Evolutionary conservation across 2,888 invertebrate species (phyloP).

Genomic region (Atethmia centrago): DNA sequence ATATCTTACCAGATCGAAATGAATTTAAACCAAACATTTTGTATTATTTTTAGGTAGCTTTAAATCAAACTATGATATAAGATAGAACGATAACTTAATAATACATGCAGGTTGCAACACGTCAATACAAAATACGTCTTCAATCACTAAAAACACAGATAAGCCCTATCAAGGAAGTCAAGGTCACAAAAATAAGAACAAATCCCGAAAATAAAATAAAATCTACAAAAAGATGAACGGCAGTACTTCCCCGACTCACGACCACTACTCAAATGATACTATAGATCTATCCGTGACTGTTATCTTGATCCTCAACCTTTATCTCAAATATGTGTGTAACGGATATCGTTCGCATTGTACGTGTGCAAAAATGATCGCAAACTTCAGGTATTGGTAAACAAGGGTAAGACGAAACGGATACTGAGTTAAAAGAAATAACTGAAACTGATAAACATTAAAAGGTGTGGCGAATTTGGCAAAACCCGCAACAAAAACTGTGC

Average conservation of each 20-base stretch:
- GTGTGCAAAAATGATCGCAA: slow-evolving; percentile 46
- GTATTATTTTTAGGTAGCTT: not conserved
- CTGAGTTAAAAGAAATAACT: not conserved
- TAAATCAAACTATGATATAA: not conserved
- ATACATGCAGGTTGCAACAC: slow-evolving; percentile 22
- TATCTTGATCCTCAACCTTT: slow-evolving; percentile 46
- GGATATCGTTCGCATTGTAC: slow-evolving; percentile 54
- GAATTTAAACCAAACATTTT: not conserved
- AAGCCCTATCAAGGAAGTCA: slow-evolving; percentile 35
- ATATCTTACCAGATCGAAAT: slow-evolving; percentile 6
- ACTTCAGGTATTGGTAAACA: slow-evolving; percentile 49
- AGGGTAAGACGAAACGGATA: not conserved
- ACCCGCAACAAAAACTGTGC: not conserved
- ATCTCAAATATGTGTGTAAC: slow-evolving; percentile 60
- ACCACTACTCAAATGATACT: slow-evolving; percentile 31
- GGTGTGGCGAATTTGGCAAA: not conserved
- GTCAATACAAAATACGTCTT: slow-evolving; percentile 1
- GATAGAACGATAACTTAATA: slow-evolving; percentile 13
- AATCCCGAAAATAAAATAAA: not conserved
- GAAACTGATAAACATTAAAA: not conserved
- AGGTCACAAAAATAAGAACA: slow-evolving; percentile 26
- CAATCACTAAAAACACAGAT: slow-evolving; percentile 31
- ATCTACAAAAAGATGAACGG: not conserved
- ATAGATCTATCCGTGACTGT: slow-evolving; percentile 23
- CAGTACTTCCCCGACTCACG: slow-evolving; percentile 7